A percentile compares a stretch with the other conserved stretches of the same genome.
Evolutionary conservation across 2,113 vertebrate species (phyloP).

Genomic region (Oncorhynchus masou): DNA sequence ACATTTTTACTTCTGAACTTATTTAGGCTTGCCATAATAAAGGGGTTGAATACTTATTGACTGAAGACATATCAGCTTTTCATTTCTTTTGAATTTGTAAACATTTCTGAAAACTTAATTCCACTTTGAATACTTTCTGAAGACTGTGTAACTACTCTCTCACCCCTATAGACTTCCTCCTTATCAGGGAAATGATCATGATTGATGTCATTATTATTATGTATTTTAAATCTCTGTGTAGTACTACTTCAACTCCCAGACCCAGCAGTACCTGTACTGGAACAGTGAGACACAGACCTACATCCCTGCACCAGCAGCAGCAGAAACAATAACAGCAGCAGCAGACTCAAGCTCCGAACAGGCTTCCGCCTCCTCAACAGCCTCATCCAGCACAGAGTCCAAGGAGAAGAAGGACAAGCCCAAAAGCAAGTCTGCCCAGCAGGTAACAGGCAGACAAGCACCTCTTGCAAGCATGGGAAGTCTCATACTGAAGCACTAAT

Average conservation of each 20-base stretch:
- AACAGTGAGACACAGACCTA: constrained; percentile 88
- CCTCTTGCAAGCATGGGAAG: not conserved
- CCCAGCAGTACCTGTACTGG: constrained; percentile 95
- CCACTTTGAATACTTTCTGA: no score
- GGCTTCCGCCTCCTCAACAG: not conserved
- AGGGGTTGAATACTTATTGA: no score
- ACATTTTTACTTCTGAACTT: no score
- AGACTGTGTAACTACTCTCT: no score
- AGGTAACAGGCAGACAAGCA: constrained; percentile 69
- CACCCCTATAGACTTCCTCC: not conserved
- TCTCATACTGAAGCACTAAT: no score
- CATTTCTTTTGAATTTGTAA: no score
- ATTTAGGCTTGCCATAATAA: no score
- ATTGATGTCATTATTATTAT: no score
- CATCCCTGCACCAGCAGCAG: constrained; percentile 75
- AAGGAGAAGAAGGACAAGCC: constrained; percentile 94
- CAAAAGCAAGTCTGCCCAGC: constrained; percentile 92
- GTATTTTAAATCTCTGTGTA: constrained; percentile 42
- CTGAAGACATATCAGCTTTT: no score
- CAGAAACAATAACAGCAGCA: constrained; percentile 75
- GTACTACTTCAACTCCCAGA: constrained; percentile 96
- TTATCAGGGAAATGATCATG: not conserved
- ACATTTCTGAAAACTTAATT: no score
- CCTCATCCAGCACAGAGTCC: constrained; percentile 49
- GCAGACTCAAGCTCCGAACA: constrained; percentile 58